Percentiles rank a stretch among this genome's conserved stretches.
Conservation (phyloP, 2,888 invertebrate species). For the Cephus pulcher region DNA sequence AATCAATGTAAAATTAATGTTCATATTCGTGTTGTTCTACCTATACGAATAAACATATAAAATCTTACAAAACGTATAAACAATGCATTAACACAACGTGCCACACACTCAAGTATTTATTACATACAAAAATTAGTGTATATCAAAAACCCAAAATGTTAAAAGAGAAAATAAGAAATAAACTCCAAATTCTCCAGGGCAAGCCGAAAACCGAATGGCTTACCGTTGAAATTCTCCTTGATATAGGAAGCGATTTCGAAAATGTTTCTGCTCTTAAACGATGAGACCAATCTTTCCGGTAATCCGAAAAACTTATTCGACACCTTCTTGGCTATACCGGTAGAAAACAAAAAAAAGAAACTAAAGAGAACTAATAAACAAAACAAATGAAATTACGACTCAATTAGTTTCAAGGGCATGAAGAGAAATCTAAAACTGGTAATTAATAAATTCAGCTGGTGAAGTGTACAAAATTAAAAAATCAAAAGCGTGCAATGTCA, state of each 20-base stretch:
- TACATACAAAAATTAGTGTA: too few species aligned
- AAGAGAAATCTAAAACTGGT: too few species aligned
- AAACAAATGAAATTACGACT: too few species aligned
- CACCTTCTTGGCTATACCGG: constrained; percentile 60
- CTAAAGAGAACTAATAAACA: constrained; percentile 18
- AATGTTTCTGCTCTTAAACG: constrained; percentile 63
- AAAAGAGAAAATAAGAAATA: constrained; percentile 17
- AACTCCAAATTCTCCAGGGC: constrained; percentile 29
- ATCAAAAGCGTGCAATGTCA: not conserved
- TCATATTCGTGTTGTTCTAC: too few species aligned
- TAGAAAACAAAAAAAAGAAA: constrained; percentile 35
- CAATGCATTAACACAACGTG: too few species aligned
- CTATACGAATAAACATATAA: too few species aligned
- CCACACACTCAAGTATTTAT: too few species aligned
- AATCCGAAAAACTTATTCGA: constrained; percentile 60
- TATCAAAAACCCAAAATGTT: too few species aligned
- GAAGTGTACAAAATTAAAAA: not conserved
- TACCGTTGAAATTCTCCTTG: constrained; percentile 65
- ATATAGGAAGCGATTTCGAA: constrained; percentile 65
- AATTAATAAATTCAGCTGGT: too few species aligned
- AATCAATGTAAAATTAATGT: too few species aligned
- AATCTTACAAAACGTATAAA: too few species aligned
- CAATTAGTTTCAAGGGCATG: too few species aligned
- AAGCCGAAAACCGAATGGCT: constrained; percentile 47
- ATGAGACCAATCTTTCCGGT: constrained; percentile 61